Evolutionary conservation across 2,113 vertebrate species (phyloP).

Genomic region (Xiphophorus maculatus): DNA sequence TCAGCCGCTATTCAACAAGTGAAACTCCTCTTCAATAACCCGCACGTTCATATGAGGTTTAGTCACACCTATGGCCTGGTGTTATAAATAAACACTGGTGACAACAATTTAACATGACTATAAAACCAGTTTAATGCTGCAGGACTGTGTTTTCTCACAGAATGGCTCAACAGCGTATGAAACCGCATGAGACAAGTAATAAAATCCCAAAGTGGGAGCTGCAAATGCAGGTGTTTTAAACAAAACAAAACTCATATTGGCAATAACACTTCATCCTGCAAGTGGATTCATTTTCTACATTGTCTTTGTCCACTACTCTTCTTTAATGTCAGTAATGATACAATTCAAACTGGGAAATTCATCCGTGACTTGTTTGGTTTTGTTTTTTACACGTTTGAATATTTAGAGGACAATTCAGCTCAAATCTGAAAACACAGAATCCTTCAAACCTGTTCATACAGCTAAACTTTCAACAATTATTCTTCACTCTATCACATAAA

Average conservation of each 20-base stretch:
- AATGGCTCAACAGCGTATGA: constrained; percentile 5
- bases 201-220: constrained; percentile 12
- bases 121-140: constrained; percentile 19
- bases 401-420: neutral
- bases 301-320: constrained; percentile 15
- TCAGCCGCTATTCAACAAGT: constrained; percentile 50
- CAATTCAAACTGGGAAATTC: neutral
- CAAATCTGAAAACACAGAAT: neutral
- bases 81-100: neutral
- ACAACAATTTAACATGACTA: neutral
- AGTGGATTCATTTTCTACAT: constrained; percentile 26
- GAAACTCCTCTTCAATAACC: constrained; percentile 21
- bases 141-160: neutral
- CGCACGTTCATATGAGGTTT: neutral
- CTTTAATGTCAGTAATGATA: neutral
- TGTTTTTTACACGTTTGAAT: neutral
- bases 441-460: too few species aligned
- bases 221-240: constrained; percentile 21
- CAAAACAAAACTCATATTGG: neutral
- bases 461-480: too few species aligned
- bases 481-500: neutral
- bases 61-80: constrained; percentile 9
- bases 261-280: constrained; percentile 24
- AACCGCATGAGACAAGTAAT: neutral
- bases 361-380: neutral